Base-by-base conservation (phyloP, 2,888 invertebrate genomes). In the Habroteleia sp. region DNA sequence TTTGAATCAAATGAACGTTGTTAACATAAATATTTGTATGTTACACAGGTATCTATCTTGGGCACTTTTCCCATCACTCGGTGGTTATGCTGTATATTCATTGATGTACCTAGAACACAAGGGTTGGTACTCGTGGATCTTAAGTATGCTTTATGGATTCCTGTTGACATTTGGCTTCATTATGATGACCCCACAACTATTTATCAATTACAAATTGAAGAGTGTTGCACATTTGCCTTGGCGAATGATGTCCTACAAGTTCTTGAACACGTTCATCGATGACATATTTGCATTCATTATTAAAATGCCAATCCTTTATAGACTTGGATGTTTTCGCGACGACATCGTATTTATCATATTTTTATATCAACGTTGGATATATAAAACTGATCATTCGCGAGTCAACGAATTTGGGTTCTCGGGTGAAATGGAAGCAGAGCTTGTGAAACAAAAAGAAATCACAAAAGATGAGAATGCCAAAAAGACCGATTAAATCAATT, bases 271-370 rank as follows among this genome's bases (percentile, higher is more conserved):
- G 13, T 99, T 99, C 89, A 99, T 99, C 83, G 99, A 99, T 90
- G 99, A 99, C 89, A 97, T 99, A 83, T 99, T 99, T 91, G 99
- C 99, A 69, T 99, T 99, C 91, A 98, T 99, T 76, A 99, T 99
- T 83, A 98, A 98, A 90, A 99, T 99, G 99, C 99, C 99, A 17
- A 99, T 98, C 0, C 95, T 99, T 93, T 99, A 99, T 87, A 92
- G 99, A 80, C 89, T 99, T 83, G 99, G 99, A 31, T 99, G 99
- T 90, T 97, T 99, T 91, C 93, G 99, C 89, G 99, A 99, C 91
- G 96, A 99, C 90, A 97, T 99, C 83, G 96, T 99, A 39, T 99
- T 99, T 92, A 95, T 99, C 89, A 96, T 99, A 88, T 99, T 97
- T 91, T 91, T 99, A 77, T 99, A 99, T 89, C 99, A 99, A 90